These are phyloP conservation scores for Hirtodrosophila alboralis DNA, from an alignment of 2,888 invertebrate genomes.

Conservation along the genomic window DNA sequence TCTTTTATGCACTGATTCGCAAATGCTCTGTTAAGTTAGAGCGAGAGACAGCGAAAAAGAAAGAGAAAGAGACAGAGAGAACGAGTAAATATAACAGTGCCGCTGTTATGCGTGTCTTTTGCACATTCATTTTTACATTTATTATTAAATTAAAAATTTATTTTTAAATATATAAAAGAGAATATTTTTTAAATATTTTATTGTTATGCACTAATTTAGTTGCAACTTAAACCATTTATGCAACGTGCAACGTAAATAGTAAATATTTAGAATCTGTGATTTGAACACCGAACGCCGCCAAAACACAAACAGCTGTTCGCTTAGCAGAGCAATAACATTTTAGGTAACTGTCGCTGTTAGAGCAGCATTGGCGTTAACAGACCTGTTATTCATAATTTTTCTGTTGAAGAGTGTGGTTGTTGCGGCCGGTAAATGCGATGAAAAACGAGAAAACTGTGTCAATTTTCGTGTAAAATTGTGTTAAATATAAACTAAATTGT, in stretches of 20 bases:
- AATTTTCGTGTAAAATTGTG: slow-evolving; percentile 29
- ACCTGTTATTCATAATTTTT: slow-evolving; percentile 58
- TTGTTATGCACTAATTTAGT: not conserved
- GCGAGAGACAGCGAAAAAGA: too few relatives aligned
- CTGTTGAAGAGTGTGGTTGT: slow-evolving; percentile 59
- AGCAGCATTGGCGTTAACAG: slow-evolving; percentile 38
- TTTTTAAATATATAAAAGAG: too few relatives aligned
- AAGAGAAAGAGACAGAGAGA: too few relatives aligned
- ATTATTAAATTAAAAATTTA: not conserved
- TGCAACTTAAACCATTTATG: too few relatives aligned
- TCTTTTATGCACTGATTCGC: too few relatives aligned
- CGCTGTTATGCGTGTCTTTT: not conserved
- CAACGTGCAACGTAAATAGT: not conserved
- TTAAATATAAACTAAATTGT: slow-evolving; percentile 20
- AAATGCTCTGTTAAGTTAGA: slow-evolving; percentile 15
- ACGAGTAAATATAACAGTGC: too few relatives aligned
- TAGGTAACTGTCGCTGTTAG: slow-evolving; percentile 34
- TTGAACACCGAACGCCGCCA: slow-evolving; percentile 31
- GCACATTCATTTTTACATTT: not conserved
- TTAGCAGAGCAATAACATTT: slow-evolving; percentile 32
- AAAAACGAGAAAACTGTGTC: slow-evolving; percentile 36
- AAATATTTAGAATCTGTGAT: not conserved
- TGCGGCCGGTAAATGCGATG: slow-evolving; percentile 55
- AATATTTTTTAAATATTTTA: too few relatives aligned
- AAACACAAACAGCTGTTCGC: slow-evolving; percentile 35